Base-by-base conservation (phyloP, 1,140 invertebrate species). In the Argopecten irradians region DNA sequence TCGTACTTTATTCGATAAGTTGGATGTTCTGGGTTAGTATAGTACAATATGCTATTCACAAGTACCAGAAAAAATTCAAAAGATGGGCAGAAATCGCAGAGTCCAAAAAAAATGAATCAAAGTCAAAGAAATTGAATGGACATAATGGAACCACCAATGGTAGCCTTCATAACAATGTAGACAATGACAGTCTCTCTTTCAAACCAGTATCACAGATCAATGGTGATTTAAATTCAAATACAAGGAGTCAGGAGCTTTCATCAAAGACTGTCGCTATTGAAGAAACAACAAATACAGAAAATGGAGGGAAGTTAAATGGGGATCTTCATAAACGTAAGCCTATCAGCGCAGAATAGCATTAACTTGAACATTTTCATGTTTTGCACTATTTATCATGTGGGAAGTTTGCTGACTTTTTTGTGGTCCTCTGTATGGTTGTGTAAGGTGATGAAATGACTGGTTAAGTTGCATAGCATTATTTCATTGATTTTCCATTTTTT, bases 11-110 rank as follows among this genome's bases (percentile, higher is more conserved):
- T 88, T 84, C 84, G 13, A 91, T 95, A 7, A 90, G 94, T 83
- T 93, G 93, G 93, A 87, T 94, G 9, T 95, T 95, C 87, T 95
- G 93, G 92, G 83, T 94, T 1, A 92, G 86, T 82, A 95, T 95
- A 83, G 71, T 95, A 13, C 88, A 91, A 36, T 95, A 93, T 92
- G 93, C 93, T 19, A 55, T 91, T 33, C 92, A 91, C 32, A 95
- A 94, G 87, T 94, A 94, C 88, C 90, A 83, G n/a, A 94, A 88
- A 84, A 93, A 89, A 84, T 92, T 88, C 14, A 36, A 14, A n/a
- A 84, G 84, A 84, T 87, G 82, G 55, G 55, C 55, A 8, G 55
- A 71, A 71, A 1, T 71, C 28, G n/a, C 22, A 71, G 55, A 71
- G n/a, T 22, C 55, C 55, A 71, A 71, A 71, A 71, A 71, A 71